These are phyloP conservation scores for Timandra comae DNA, from an alignment of 2,888 invertebrate genomes.

Conservation along the genomic window DNA sequence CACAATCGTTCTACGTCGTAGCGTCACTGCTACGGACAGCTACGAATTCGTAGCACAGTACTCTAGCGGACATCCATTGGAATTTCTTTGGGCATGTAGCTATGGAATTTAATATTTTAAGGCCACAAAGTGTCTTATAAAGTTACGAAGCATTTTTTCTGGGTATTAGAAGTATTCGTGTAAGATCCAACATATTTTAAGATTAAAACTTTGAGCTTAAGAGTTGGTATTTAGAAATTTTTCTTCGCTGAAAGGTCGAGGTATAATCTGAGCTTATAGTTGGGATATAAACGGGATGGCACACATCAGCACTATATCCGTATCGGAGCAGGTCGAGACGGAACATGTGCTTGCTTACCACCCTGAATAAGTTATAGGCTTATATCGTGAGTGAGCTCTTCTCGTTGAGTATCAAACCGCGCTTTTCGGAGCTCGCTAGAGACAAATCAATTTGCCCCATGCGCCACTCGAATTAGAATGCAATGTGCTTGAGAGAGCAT, in stretches of 20 bases:
- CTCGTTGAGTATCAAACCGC: slow-evolving; percentile 6
- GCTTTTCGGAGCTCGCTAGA: slow-evolving; percentile 2
- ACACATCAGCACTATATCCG: slow-evolving; percentile 37
- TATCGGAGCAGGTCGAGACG: slow-evolving; percentile 20
- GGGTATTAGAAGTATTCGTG: too few relatives aligned
- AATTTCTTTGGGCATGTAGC: too few relatives aligned
- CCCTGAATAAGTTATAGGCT: slow-evolving; percentile 27
- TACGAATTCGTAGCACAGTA: slow-evolving; percentile 10
- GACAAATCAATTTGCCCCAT: slow-evolving; percentile 16
- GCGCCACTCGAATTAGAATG: slow-evolving; percentile 5
- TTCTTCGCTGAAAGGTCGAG: slow-evolving; percentile 20
- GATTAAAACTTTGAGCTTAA: too few relatives aligned
- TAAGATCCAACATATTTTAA: too few relatives aligned
- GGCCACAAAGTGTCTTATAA: too few relatives aligned
- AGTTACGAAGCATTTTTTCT: too few relatives aligned
- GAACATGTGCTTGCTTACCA: slow-evolving; percentile 22
- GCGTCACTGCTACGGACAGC: slow-evolving; percentile 10
- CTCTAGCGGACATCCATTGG: too few relatives aligned
- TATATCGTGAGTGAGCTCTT: slow-evolving; percentile 12
- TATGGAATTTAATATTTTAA: too few relatives aligned
- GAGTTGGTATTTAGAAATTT: background rate
- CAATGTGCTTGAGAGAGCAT: slow-evolving; percentile 2
- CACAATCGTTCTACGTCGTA: slow-evolving; percentile 6
- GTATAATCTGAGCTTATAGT: slow-evolving; percentile 24
- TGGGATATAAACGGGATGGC: slow-evolving; percentile 34